A percentile compares a stretch with the other conserved stretches of the same genome.
These are phyloP conservation scores for Malurus alboscapulatus DNA, from an alignment of 2,113 vertebrate species.

Conservation along the genomic window DNA sequence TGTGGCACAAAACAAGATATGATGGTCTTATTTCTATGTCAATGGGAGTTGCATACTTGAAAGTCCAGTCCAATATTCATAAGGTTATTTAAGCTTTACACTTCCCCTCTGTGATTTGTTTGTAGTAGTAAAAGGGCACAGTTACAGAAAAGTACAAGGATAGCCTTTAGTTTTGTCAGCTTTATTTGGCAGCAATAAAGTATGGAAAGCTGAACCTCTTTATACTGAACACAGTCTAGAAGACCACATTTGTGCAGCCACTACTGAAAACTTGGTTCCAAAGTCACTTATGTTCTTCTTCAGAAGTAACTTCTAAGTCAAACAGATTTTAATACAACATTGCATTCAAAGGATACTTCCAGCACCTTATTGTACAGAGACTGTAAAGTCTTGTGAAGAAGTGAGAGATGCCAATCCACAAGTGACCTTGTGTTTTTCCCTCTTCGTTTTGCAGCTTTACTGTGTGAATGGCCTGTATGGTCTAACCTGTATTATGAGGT, in stretches of 20 bases:
- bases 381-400: neutral
- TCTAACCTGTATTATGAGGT: neutral
- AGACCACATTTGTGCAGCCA: neutral
- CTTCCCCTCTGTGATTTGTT: neutral
- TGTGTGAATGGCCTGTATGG: neutral
- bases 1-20: neutral
- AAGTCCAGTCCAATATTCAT: neutral
- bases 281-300: neutral
- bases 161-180: conserved; percentile 15
- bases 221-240: neutral
- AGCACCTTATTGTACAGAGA: neutral
- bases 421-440: neutral
- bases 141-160: neutral
- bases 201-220: neutral
- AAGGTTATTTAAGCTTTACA: neutral
- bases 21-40: neutral
- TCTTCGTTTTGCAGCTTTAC: neutral
- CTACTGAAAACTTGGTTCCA: neutral
- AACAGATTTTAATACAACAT: neutral
- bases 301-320: neutral
- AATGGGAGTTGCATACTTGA: neutral
- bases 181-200: neutral
- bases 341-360: neutral
- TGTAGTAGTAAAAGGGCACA: neutral
- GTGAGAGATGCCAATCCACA: neutral